Evolutionary conservation across 2,113 vertebrate species (phyloP).

Genomic region (Artemisiospiza belli): DNA sequence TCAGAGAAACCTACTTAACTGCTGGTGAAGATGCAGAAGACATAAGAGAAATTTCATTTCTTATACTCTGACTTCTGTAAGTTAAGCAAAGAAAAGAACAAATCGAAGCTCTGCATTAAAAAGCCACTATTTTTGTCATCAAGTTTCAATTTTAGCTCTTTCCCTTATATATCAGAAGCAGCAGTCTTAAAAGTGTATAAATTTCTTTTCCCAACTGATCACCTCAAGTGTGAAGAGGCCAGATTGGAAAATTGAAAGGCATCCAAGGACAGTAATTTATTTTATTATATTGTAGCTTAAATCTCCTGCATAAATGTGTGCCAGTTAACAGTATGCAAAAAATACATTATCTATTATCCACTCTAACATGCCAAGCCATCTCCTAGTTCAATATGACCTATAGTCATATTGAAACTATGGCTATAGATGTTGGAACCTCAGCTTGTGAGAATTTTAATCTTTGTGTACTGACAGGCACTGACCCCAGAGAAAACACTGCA

Average conservation of each 20-base stretch:
- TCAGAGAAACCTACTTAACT: not conserved
- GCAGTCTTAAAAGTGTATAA: not conserved
- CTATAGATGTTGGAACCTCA: not conserved
- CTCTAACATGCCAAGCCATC: not conserved
- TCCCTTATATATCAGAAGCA: not conserved
- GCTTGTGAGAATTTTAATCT: not conserved
- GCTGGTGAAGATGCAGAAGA: not conserved
- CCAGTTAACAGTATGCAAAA: not conserved
- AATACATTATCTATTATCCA: not conserved
- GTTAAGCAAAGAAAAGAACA: not conserved
- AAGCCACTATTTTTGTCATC: not conserved
- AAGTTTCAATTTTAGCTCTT: not conserved
- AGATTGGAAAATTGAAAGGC: not conserved
- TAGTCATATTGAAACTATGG: not conserved
- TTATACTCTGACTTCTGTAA: not conserved
- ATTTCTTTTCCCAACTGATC: not conserved
- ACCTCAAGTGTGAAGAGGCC: not conserved
- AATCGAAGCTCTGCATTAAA: not conserved
- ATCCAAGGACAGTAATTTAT: not conserved
- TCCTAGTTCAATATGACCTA: not conserved
- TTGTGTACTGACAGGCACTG: not conserved
- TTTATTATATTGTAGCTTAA: not conserved
- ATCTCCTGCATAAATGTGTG: not conserved
- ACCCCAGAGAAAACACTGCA: not conserved
- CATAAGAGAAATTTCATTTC: not conserved